phyloP scores from a whole-genome alignment of 1,140 invertebrate species.

The Vanessa atalanta region DNA sequence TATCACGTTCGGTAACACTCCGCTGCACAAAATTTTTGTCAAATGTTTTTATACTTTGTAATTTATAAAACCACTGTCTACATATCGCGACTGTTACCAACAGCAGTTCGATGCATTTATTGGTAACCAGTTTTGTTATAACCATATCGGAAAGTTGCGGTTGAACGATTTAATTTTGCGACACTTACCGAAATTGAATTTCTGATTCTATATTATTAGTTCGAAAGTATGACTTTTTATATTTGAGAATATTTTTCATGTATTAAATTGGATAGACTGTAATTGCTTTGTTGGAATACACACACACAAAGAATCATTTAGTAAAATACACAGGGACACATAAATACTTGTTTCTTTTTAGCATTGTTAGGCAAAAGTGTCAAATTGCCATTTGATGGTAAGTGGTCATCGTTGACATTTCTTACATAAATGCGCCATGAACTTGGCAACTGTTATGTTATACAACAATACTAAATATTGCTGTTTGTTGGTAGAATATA shows the following conservation, averaged over 20 bases:
- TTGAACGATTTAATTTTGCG: constrained; percentile 1
- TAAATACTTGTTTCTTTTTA: too few species aligned
- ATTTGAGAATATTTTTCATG: not conserved
- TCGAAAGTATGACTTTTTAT: not conserved
- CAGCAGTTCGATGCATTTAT: constrained; percentile 24
- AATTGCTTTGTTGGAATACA: too few species aligned
- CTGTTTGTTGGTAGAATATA: too few species aligned
- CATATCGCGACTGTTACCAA: constrained; percentile 30
- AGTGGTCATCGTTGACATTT: too few species aligned
- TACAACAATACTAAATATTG: too few species aligned
- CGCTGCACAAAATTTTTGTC: constrained; percentile 48
- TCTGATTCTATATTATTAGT: constrained; percentile 9
- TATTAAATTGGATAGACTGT: too few species aligned
- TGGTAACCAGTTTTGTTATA: not conserved
- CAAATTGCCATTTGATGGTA: too few species aligned
- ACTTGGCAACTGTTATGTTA: too few species aligned
- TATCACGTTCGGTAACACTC: constrained; percentile 22
- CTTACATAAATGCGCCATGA: too few species aligned
- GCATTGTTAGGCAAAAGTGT: too few species aligned
- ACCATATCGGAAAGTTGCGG: constrained; percentile 10
- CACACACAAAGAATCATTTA: too few species aligned
- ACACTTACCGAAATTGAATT: constrained; percentile 8
- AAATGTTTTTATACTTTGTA: constrained; percentile 51
- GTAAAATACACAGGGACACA: too few species aligned
- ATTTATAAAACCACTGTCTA: constrained; percentile 53